These are phyloP conservation scores for Eptesicus fuscus DNA, from an alignment of 2,113 vertebrate species.

Conservation along the genomic window DNA sequence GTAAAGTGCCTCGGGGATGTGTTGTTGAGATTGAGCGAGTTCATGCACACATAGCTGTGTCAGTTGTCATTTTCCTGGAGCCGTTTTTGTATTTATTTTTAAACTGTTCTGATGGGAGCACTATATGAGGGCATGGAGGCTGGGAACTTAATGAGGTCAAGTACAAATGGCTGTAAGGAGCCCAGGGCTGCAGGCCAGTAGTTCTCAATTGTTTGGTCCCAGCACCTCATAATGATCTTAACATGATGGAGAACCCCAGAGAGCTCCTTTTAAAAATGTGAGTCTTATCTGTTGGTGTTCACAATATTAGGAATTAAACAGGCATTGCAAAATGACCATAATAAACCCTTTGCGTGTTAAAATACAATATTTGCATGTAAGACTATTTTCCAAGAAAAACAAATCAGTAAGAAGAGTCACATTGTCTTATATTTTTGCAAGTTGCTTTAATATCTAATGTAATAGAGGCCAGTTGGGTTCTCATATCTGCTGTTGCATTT, in stretches of 20 bases:
- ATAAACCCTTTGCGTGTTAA: neutral
- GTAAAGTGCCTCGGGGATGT: rapidly evolving
- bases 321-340: neutral
- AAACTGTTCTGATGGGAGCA: neutral
- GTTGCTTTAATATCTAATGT: neutral
- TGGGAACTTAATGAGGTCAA: no score
- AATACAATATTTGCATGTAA: neutral
- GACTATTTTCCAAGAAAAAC: neutral
- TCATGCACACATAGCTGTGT: rapidly evolving
- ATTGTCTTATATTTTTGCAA: neutral
- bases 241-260: neutral
- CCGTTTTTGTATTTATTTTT: neutral
- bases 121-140: neutral
- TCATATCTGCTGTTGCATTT: neutral
- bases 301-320: neutral
- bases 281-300: neutral
- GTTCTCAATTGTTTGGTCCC: neutral
- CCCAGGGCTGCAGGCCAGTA: rapidly evolving
- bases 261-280: neutral
- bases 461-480: neutral
- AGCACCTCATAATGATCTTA: neutral
- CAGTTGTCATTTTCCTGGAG: neutral
- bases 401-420: neutral
- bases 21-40: neutral
- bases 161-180: no score